phyloP scores from a whole-genome alignment of 2,888 invertebrate genomes.

The Muschampia plurimacula region DNA sequence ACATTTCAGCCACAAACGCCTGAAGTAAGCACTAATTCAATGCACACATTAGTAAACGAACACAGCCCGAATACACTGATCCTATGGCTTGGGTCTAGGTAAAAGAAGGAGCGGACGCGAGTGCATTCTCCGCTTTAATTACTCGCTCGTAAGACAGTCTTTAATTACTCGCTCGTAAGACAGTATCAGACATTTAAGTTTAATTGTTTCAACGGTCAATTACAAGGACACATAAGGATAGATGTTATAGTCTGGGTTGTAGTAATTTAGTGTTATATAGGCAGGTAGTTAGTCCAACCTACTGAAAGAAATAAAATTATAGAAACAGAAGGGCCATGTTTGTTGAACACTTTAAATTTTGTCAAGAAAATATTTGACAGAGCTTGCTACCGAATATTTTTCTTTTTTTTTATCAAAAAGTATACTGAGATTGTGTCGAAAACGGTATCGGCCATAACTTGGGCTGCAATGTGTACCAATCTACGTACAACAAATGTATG shows the following conservation, averaged over 20 bases:
- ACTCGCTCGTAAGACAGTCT: too few relatives aligned
- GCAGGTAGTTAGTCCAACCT: neutral
- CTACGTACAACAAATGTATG: constrained; percentile 34
- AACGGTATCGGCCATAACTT: neutral
- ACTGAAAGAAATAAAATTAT: too few relatives aligned
- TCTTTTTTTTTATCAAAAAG: neutral
- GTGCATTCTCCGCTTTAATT: neutral
- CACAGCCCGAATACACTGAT: constrained; percentile 30
- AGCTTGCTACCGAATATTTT: too few relatives aligned
- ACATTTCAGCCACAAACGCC: constrained; percentile 31
- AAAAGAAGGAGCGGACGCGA: neutral
- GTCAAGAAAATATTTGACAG: too few relatives aligned
- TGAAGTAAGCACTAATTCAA: constrained; percentile 34
- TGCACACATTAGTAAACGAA: constrained; percentile 33
- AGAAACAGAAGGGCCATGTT: too few relatives aligned
- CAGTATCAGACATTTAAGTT: too few relatives aligned
- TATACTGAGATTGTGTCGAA: neutral
- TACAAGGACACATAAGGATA: too few relatives aligned
- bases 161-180: too few relatives aligned
- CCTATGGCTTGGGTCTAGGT: constrained; percentile 3
- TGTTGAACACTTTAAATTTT: too few relatives aligned
- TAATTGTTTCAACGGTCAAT: too few relatives aligned
- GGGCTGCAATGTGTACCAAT: neutral
- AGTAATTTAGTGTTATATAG: too few relatives aligned
- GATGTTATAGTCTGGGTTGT: too few relatives aligned